Evolutionary conservation across 2,113 vertebrate species (phyloP), one percentile per base, ranked within the genome.

Genomic region (Naja naja): DNA sequence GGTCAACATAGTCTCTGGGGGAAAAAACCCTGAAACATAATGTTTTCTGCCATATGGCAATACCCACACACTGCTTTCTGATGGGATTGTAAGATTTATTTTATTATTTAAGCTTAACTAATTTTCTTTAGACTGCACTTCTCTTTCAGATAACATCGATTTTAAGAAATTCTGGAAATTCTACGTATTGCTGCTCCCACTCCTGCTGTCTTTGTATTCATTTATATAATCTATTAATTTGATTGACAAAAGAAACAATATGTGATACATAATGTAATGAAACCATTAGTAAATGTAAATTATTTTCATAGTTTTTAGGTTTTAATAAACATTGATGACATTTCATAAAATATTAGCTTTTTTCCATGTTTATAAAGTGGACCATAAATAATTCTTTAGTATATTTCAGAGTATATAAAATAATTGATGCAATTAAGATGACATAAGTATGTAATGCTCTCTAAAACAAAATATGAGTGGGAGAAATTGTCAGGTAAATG

Each of bases 371-470:
- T 95, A 90, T 85, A 23, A 87, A 94, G 85, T 91, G 2, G 18
- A 3, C 16, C 74, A 95, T 45, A 93, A 95, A 89, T 69, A 94
- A 93, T 3, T 53, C 89, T 6, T 39, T 92, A 93, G 88, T 88
- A 45, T 54, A 93, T 94, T 95, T 94, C 4, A 53, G 85, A 94
- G 88, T 3, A 90, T 4, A 94, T 53, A 91, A 95, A 95, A 88
- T 92, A 95, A 94, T 88, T 64, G 25, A 23, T 74, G 18, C 30
- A 52, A 1, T 94, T 92, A 91, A 58, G n/a, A 55, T 18, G 58
- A 55, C 22, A 20, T 23, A 90, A n/a, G 94, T 90, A 91, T 91
- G 16, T 91, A 39, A 1, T 39, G 16, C 7, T 81, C 39, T 81
- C n/a, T 81, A 22, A 39, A 81, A 74, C 27, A 74, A 39, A 39